Conservation (phyloP, 2,888 invertebrate genomes). For the Acleris literana region DNA sequence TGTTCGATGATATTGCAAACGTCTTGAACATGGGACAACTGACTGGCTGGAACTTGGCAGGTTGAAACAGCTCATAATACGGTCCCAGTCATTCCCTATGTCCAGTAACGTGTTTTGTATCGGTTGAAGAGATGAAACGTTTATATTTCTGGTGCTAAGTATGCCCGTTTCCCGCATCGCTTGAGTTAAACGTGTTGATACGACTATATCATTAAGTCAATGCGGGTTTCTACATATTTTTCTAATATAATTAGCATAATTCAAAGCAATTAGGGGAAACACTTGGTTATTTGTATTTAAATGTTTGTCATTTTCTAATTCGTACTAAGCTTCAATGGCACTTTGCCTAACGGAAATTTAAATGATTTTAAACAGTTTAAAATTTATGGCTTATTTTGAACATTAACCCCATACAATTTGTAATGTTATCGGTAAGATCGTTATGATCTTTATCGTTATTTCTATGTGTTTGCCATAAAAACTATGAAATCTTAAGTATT, state of each 20-base stretch:
- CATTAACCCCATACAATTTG: constrained; percentile 7
- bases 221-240: constrained; percentile 24
- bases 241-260: constrained; percentile 30
- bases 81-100: too few species aligned
- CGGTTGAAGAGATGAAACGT: not conserved
- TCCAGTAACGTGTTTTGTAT: too few species aligned
- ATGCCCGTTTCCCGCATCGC: constrained; percentile 16
- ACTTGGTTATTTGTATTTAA: constrained; percentile 23
- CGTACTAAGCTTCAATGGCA: constrained; percentile 14
- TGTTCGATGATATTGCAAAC: too few species aligned
- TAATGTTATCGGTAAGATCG: constrained; percentile 2
- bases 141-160: constrained; percentile 3
- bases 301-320: constrained; percentile 22
- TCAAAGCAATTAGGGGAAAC: constrained; percentile 17
- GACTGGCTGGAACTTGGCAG: too few species aligned
- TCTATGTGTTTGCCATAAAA: too few species aligned
- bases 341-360: constrained; percentile 5
- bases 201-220: constrained; percentile 7
- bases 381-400: constrained; percentile 19
- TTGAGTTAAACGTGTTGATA: constrained; percentile 23
- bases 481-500: too few species aligned
- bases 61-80: too few species aligned
- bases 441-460: constrained; percentile 3
- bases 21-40: too few species aligned
- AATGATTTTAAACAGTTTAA: constrained; percentile 5